These are phyloP conservation scores for Eumacrocentrus americanus DNA, from an alignment of 2,888 invertebrate species.

Conservation along the genomic window DNA sequence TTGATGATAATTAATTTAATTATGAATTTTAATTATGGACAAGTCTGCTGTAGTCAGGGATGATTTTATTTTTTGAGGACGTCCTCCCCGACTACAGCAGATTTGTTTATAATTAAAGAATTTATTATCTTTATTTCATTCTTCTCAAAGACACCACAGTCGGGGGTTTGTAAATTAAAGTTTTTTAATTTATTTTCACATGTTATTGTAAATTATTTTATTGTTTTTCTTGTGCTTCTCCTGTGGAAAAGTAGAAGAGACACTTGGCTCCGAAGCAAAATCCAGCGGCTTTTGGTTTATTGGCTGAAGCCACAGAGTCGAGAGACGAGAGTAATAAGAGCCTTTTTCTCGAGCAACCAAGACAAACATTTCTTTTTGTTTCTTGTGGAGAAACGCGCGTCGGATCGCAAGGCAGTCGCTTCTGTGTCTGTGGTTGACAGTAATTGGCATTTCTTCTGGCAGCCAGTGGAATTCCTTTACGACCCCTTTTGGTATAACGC, in stretches of 20 bases:
- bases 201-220: too few relatives aligned
- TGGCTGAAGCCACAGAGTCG: constrained; percentile 18
- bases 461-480: constrained; percentile 46
- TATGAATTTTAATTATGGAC: too few relatives aligned
- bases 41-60: too few relatives aligned
- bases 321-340: constrained; percentile 34
- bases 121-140: too few relatives aligned
- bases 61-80: too few relatives aligned
- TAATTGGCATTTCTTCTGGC: constrained; percentile 56
- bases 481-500: not conserved
- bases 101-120: too few relatives aligned
- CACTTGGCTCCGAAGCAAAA: not conserved
- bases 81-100: too few relatives aligned
- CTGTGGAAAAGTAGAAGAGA: not conserved
- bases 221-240: too few relatives aligned
- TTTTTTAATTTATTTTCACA: too few relatives aligned
- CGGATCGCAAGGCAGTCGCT: constrained; percentile 28
- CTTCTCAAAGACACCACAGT: too few relatives aligned
- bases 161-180: too few relatives aligned
- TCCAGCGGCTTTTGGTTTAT: constrained; percentile 15
- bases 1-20: too few relatives aligned
- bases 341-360: constrained; percentile 19
- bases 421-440: constrained; percentile 53
- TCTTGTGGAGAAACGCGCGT: constrained; percentile 15
- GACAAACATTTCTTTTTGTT: constrained; percentile 10